These are phyloP conservation scores for Sericinus montela DNA, from an alignment of 2,888 invertebrate genomes.

Conservation along the genomic window DNA sequence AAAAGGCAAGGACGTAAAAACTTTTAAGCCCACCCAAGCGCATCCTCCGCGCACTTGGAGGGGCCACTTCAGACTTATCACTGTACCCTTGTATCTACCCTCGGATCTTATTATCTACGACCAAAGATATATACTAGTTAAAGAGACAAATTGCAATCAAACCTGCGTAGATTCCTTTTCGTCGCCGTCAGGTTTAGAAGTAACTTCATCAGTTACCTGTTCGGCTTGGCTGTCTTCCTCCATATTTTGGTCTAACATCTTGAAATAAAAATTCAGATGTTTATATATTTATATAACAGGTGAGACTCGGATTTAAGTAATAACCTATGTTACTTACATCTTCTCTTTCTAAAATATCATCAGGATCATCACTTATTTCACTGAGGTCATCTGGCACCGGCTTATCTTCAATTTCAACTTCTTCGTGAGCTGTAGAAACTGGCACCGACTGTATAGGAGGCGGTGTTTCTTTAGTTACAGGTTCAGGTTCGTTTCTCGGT, in stretches of 20 bases:
- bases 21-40: too few relatives aligned
- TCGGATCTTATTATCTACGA: too few relatives aligned
- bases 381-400: conserved; percentile 86
- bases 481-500: conserved; percentile 55
- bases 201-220: conserved; percentile 45
- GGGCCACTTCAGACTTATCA: too few relatives aligned
- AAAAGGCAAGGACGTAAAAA: too few relatives aligned
- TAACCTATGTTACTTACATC: conserved; percentile 66
- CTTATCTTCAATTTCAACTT: conserved; percentile 70
- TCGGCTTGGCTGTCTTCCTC: conserved; percentile 64
- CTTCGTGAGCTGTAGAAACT: conserved; percentile 41
- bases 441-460: conserved; percentile 56
- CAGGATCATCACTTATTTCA: conserved; percentile 93
- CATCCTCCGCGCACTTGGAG: too few relatives aligned
- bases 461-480: conserved; percentile 44
- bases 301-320: not conserved
- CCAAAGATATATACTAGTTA: too few relatives aligned
- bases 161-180: conserved; percentile 71
- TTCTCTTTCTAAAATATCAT: conserved; percentile 90
- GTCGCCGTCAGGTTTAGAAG: conserved; percentile 49
- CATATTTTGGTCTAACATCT: conserved; percentile 67
- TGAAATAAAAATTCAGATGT: not conserved
- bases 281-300: too few relatives aligned
- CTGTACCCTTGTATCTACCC: too few relatives aligned
- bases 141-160: conserved; percentile 5